phyloP scores from a whole-genome alignment of 2,797 vertebrate genomes.

The Aythya fuligula region DNA sequence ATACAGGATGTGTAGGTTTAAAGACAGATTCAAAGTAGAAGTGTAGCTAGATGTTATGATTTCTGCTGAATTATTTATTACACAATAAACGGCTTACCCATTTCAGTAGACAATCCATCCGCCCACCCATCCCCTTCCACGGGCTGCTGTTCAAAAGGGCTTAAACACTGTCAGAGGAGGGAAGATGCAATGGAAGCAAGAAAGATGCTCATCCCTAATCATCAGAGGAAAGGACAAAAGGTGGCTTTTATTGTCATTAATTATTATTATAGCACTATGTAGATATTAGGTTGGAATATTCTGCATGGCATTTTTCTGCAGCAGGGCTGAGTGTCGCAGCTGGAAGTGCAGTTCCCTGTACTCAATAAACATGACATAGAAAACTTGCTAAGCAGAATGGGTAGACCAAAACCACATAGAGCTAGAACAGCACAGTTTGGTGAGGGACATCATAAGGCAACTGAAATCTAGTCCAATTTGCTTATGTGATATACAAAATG shows the following conservation, averaged over 20 bases:
- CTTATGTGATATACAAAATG: background rate
- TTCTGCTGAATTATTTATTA: constrained; percentile 2
- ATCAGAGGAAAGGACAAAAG: background rate
- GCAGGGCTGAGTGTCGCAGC: background rate
- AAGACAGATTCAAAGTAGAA: background rate
- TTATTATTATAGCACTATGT: background rate
- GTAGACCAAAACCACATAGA: background rate
- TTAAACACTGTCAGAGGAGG: background rate
- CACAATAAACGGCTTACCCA: background rate
- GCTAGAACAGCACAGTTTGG: background rate
- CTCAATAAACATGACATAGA: background rate
- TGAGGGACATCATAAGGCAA: background rate
- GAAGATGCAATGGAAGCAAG: background rate
- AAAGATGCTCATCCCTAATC: background rate
- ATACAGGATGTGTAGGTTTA: background rate
- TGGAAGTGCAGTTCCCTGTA: background rate
- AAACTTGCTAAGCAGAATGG: background rate
- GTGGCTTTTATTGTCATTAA: background rate
- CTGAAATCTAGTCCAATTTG: background rate
- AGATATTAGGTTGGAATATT: background rate
- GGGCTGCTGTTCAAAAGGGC: background rate
- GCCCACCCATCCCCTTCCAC: background rate
- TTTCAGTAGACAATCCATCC: background rate
- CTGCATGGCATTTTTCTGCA: background rate
- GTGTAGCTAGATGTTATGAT: background rate